A percentile compares a stretch with the other conserved stretches of the same genome.
These are phyloP conservation scores for Drosophila triauraria DNA, from an alignment of 1,140 invertebrate species.

Conservation along the genomic window DNA sequence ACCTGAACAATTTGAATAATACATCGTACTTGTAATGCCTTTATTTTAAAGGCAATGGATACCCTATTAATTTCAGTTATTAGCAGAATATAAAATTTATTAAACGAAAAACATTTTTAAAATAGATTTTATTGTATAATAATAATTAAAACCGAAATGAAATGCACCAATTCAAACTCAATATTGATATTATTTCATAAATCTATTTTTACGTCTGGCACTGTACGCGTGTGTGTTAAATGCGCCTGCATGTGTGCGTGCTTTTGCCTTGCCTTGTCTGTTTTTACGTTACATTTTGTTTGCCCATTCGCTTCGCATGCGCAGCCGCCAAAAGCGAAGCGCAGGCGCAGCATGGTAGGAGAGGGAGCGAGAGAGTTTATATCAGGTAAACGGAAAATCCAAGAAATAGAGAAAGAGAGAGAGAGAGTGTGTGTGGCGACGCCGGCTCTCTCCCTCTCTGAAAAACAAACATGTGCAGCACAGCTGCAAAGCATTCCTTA, in stretches of 20 bases:
- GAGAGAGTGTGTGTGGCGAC: constrained; percentile 16
- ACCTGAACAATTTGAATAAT: too few species aligned
- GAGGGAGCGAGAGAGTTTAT: constrained; percentile 18
- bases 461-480: constrained; percentile 68
- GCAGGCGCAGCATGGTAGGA: constrained; percentile 8
- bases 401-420: constrained; percentile 11
- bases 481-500: constrained; percentile 65
- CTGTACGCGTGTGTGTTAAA: constrained; percentile 32
- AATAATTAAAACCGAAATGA: too few species aligned
- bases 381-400: constrained; percentile 23
- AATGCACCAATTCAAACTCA: background rate
- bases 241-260: constrained; percentile 31
- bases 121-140: background rate
- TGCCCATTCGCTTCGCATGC: constrained; percentile 81
- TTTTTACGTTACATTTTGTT: constrained; percentile 80
- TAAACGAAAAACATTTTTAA: background rate
- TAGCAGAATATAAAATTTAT: background rate
- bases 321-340: constrained; percentile 52
- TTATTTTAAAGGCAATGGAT: too few species aligned
- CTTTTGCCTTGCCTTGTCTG: constrained; percentile 62
- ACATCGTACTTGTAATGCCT: too few species aligned
- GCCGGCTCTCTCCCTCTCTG: constrained; percentile 50
- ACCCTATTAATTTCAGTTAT: too few species aligned
- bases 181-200: background rate
- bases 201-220: constrained; percentile 17